phyloP scores from a whole-genome alignment of 2,113 vertebrate species.

The Mirza zaza region DNA sequence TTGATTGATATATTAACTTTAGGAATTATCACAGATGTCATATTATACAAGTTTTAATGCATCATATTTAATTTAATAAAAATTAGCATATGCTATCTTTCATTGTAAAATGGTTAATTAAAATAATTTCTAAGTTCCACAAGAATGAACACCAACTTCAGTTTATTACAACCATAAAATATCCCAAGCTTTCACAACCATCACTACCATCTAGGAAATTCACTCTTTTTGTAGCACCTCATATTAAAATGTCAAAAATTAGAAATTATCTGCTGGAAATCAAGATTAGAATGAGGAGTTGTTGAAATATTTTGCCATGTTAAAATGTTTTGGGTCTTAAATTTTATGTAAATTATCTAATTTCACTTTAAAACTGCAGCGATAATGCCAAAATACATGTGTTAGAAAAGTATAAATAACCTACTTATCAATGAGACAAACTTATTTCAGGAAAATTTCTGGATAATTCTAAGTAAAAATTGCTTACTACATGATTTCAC shows the following conservation, averaged over 20 bases:
- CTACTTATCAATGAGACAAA: background rate
- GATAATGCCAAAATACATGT: background rate
- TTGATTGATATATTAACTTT: background rate
- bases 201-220: accelerated
- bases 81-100: background rate
- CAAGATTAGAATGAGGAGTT: background rate
- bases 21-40: background rate
- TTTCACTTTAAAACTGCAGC: background rate
- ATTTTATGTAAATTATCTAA: background rate
- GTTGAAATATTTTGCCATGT: background rate
- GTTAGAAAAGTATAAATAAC: background rate
- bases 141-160: background rate
- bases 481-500: background rate
- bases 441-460: background rate
- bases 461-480: background rate
- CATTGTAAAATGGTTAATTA: background rate
- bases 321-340: background rate
- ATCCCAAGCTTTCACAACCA: background rate
- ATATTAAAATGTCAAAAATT: background rate
- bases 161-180: background rate
- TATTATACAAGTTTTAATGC: background rate
- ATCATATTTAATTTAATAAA: background rate
- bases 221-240: background rate
- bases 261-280: background rate
- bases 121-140: background rate